Percentiles rank a stretch among this genome's conserved stretches.
phyloP scores from a whole-genome alignment of 2,113 vertebrate species.

The Collichthys lucidus region DNA sequence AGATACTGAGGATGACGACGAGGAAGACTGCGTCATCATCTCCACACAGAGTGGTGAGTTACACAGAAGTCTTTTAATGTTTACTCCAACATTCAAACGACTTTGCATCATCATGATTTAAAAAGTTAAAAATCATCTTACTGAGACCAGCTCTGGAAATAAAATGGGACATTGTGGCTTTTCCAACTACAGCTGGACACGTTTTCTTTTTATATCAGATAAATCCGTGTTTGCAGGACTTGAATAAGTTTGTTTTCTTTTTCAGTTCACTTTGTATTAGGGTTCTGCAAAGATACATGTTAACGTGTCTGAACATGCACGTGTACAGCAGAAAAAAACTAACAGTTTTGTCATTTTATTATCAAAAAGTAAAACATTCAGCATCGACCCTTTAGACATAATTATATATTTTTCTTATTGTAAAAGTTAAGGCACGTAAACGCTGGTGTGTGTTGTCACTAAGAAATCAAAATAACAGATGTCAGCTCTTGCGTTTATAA shows the following conservation, averaged over 20 bases:
- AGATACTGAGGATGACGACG: conserved; percentile 93
- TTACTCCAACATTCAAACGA: background rate
- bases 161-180: background rate
- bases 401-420: no score
- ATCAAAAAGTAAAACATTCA: no score
- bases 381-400: no score
- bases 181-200: background rate
- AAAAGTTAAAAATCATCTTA: no score
- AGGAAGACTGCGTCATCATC: conserved; percentile 89
- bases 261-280: background rate
- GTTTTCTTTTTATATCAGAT: background rate
- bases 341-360: no score
- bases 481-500: no score
- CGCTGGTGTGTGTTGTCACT: no score
- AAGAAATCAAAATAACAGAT: no score
- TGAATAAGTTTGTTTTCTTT: background rate
- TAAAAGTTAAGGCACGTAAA: no score
- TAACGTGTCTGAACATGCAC: background rate
- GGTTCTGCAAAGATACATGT: background rate
- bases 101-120: background rate
- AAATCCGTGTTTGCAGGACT: background rate
- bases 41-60: conserved; percentile 84
- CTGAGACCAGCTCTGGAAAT: background rate
- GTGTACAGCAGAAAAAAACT: no score
- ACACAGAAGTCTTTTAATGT: background rate